Base-by-base conservation (phyloP, 1,140 invertebrate genomes). In the Drosophila bifasciata region DNA sequence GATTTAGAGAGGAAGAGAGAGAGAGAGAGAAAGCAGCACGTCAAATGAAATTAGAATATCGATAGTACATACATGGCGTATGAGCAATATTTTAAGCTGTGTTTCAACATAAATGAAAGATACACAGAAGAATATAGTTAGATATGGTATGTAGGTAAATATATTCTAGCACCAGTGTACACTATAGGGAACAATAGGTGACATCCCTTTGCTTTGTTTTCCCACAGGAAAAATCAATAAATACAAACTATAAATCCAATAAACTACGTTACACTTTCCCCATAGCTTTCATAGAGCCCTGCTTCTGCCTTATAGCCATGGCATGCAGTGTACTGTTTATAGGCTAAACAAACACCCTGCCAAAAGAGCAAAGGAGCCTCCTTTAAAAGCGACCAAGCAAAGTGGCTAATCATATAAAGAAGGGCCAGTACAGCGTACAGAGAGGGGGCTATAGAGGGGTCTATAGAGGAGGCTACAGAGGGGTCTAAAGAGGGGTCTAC, bases 41-140 rank as follows among this genome's bases (percentile, higher is more conserved):
- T 49, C n/a, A 23, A 57, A 56, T 13, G 19, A n/a, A 51, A 56
- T 66, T 57, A 39, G n/a, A 57, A 70, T 46, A 32, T 51, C 28
- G 6, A 25, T n/a, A 15, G 28, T 16, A 11, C 3, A 41, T 44
- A 69, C 79, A 57, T 58, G 74, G 60, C 74, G 74, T 78, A 81
- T 81, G 52, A 43, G 63, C 56, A 64, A 78, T 68, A 23, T 55
- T 40, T 21, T 53, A 44, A 46, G 7, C 15, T 25, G 21, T 52
- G 48, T 53, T 71, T 60, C 66, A 11, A 36, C 28, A 11, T 21
- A n/a, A 5, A 5, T 19, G 17, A n/a, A n/a, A n/a, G 8, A 5
- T 9, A 17, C 19, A 53, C 4, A n/a, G 3, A 13, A 32, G 13
- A 0, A 36, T 36, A 13, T 13, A 13, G 32, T 1, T 3, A 9